A percentile compares a stretch with the other conserved stretches of the same genome.
phyloP scores from a whole-genome alignment of 2,113 vertebrate genomes.

The Scomber scombrus region DNA sequence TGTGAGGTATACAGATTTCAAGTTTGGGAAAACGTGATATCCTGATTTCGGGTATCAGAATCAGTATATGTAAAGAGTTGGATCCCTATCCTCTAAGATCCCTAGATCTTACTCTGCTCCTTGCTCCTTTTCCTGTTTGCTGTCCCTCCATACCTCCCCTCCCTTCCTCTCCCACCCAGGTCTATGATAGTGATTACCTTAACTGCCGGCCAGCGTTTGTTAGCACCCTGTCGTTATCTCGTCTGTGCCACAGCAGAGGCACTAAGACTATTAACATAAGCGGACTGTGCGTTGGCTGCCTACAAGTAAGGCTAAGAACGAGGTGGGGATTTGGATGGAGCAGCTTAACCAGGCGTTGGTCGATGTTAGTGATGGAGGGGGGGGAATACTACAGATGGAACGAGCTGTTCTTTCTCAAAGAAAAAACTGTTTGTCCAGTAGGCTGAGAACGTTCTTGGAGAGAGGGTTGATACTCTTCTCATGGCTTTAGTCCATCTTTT shows the following conservation, averaged over 20 bases:
- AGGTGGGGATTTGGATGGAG: conserved; percentile 4
- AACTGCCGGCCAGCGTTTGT: conserved; percentile 67
- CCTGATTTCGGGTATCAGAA: no score
- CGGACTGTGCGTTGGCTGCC: not conserved
- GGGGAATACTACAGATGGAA: conserved; percentile 14
- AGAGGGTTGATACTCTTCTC: not conserved
- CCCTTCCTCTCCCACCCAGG: conserved; percentile 30
- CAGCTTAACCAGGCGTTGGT: conserved; percentile 10
- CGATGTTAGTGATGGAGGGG: conserved; percentile 31
- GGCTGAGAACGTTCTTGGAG: conserved; percentile 3
- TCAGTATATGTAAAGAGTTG: no score
- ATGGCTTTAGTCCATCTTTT: not conserved
- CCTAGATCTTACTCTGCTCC: not conserved
- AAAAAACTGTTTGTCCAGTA: not conserved
- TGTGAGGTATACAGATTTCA: no score
- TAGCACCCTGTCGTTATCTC: conserved; percentile 72
- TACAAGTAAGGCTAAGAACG: not conserved
- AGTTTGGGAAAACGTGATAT: no score
- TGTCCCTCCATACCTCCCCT: conserved; percentile 31
- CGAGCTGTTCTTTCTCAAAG: conserved; percentile 23
- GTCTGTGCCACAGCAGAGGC: conserved; percentile 40
- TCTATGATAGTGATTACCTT: conserved; percentile 73
- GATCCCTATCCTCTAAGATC: no score
- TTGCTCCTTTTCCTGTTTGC: conserved; percentile 17
- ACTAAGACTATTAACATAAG: conserved; percentile 13